Conservation (phyloP, 1,140 invertebrate genomes). For the Varroa destructor region DNA sequence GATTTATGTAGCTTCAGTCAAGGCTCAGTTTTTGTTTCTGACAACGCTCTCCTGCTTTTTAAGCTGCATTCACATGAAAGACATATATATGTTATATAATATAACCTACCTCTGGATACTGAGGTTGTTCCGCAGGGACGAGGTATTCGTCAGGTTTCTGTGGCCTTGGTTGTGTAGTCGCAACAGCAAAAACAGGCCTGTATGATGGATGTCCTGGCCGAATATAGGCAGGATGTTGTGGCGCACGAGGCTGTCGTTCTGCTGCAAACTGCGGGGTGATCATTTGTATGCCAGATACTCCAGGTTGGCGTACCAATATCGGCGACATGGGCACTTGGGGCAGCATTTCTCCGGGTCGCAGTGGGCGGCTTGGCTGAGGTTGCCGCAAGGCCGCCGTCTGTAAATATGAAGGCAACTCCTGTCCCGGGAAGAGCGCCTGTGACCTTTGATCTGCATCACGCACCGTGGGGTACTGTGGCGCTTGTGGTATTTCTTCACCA, state of each 20-base stretch:
- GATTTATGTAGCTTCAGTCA: too few species aligned
- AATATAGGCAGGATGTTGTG: conserved; percentile 7
- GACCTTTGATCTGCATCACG: neutral
- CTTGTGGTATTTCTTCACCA: neutral
- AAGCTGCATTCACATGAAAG: too few species aligned
- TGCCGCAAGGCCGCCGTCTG: too few species aligned
- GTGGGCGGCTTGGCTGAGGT: neutral
- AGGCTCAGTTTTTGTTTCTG: too few species aligned
- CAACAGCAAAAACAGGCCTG: neutral
- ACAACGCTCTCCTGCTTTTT: too few species aligned
- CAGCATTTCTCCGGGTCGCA: conserved; percentile 14
- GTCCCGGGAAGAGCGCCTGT: too few species aligned
- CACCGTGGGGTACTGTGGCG: neutral
- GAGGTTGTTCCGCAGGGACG: neutral
- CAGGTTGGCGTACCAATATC: neutral
- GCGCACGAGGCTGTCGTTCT: neutral
- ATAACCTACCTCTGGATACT: too few species aligned
- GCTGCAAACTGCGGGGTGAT: neutral
- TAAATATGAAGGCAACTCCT: too few species aligned
- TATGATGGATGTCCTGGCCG: conserved; percentile 15
- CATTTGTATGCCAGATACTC: neutral
- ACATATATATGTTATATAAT: too few species aligned
- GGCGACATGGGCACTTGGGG: neutral
- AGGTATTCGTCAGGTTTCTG: neutral
- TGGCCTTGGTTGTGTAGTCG: neutral